phyloP scores from a whole-genome alignment of 2,888 invertebrate species.

The Acanthococcus lagerstroemiae region DNA sequence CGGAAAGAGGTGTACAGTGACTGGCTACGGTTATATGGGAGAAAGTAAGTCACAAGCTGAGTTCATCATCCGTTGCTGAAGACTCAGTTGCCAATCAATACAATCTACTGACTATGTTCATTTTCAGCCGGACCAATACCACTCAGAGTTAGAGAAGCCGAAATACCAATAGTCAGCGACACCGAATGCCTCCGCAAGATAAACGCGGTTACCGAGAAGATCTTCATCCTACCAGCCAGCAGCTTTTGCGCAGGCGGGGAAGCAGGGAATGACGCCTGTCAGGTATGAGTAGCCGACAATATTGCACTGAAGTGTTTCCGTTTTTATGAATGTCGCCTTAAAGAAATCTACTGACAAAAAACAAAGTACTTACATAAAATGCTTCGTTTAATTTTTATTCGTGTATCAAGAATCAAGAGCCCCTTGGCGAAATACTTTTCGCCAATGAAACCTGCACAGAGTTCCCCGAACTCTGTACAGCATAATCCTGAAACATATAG shows the following conservation, averaged over 20 bases:
- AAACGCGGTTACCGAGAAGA: conserved; percentile 88
- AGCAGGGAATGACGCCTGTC: conserved; percentile 84
- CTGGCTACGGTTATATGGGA: conserved; percentile 91
- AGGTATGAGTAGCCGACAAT: too few species aligned
- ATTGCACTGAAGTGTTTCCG: too few species aligned
- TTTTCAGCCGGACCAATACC: conserved; percentile 78
- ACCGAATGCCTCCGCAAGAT: conserved; percentile 85
- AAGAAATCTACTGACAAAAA: too few species aligned
- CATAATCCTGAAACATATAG: neutral
- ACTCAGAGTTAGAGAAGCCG: conserved; percentile 75
- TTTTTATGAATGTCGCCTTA: too few species aligned
- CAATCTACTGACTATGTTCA: neutral
- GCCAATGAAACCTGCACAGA: neutral
- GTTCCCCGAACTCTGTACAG: neutral
- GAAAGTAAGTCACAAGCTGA: conserved; percentile 56
- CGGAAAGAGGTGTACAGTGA: conserved; percentile 83
- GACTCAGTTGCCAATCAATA: too few species aligned
- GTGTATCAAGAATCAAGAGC: too few species aligned
- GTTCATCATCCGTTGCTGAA: too few species aligned
- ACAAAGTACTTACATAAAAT: too few species aligned
- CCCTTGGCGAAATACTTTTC: too few species aligned
- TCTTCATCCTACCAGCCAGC: conserved; percentile 83
- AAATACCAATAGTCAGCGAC: conserved; percentile 85
- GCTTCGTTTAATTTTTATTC: neutral
- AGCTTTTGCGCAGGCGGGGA: conserved; percentile 92